Base-by-base conservation (phyloP, 2,888 invertebrate species). In the Spodoptera picta region DNA sequence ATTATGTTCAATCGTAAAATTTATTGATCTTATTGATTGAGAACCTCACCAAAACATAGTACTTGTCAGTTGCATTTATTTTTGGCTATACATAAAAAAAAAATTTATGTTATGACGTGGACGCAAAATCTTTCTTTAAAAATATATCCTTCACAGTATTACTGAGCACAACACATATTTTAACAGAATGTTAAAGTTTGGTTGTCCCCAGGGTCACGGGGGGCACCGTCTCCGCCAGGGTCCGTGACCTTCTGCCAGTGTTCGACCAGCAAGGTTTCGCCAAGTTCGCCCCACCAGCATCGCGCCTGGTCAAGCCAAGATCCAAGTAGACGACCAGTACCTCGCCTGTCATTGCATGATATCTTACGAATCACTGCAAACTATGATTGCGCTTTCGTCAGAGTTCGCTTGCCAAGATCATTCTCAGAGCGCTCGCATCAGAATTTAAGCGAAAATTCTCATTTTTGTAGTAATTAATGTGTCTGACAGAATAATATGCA, bases 251-350 rank as follows among this genome's bases (percentile, higher is more conserved):
- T 63, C 95, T 97, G 77, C 98, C 98, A 41, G 98, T 98, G 55
- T 98, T 98, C 89, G 98, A 98, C 91, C 97, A 97, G 82, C 96
- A 97, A 75, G 97, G 97, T n/a, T 98, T 98, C 92, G 95, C 96
- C 83, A 97, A 97, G 93, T 96, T 97, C 84, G 97, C 97, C 36
- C 96, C 98, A 55, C 98, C 98, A 63, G 96, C 97, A 44, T 97
- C 97, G 78, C 96, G 97, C 83, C 96, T 97, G 79, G 96, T 97
- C 83, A 97, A 96, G 85, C 97, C 97, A n/a, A 85, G 93, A 63
- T 86, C 90, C 73, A 93, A 93, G 84, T 92, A 84, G 84, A 77
- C 50, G 36, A n/a, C 49, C 44, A 47, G 7, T 31, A 63, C 10
- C 14, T 11, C 14, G 11, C 41, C 53, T 60, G 62, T 67, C 71